These are phyloP conservation scores for Adrianichthys oophorus DNA, from an alignment of 2,797 vertebrate species.

Conservation along the genomic window DNA sequence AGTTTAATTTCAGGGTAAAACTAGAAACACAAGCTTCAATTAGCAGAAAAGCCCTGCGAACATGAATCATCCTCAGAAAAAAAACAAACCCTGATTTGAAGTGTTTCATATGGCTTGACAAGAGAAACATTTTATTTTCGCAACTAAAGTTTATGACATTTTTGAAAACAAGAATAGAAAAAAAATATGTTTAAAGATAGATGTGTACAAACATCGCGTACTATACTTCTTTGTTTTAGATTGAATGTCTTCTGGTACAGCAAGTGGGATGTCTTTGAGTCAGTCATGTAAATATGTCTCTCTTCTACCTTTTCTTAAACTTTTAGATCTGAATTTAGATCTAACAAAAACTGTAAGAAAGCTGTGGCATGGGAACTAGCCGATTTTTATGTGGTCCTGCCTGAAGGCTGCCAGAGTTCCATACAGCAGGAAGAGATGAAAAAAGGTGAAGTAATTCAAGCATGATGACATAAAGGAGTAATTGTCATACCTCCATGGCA, in stretches of 20 bases:
- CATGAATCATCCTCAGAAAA: conserved; percentile 14
- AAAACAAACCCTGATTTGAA: neutral
- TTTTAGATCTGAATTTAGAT: too few species aligned
- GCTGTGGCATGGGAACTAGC: too few species aligned
- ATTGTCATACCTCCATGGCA: conserved; percentile 20
- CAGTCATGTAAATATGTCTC: too few species aligned
- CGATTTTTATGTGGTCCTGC: too few species aligned
- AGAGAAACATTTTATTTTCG: neutral
- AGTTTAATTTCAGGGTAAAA: conserved; percentile 11
- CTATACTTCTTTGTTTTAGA: too few species aligned
- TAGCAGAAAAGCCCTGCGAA: neutral
- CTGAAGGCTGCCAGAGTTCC: conserved; percentile 2
- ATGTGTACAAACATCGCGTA: too few species aligned
- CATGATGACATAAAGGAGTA: conserved; percentile 37
- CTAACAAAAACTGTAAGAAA: too few species aligned
- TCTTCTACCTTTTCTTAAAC: too few species aligned
- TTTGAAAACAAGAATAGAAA: conserved; percentile 14
- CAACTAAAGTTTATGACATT: neutral
- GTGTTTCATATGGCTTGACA: too few species aligned
- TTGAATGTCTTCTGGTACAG: too few species aligned
- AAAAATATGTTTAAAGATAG: too few species aligned
- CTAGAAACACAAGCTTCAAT: conserved; percentile 3
- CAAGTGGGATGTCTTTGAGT: too few species aligned
- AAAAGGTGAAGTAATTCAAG: conserved; percentile 26
- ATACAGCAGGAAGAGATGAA: conserved; percentile 7